phyloP scores from a whole-genome alignment of 2,797 vertebrate species.

The Numenius phaeopus region DNA sequence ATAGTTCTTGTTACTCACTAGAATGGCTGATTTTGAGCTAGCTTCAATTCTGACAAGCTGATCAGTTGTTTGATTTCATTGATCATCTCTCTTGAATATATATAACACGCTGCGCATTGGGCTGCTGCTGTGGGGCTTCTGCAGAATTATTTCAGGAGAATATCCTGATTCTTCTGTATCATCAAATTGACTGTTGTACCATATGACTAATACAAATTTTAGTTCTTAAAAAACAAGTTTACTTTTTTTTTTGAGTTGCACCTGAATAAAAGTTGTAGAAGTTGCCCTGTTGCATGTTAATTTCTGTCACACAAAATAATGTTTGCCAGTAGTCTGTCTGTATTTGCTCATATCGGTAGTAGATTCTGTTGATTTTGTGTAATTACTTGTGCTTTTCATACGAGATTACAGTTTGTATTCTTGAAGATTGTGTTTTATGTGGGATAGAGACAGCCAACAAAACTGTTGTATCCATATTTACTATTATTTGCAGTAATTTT shows the following conservation, averaged over 20 bases:
- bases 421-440: background rate
- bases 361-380: background rate
- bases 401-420: background rate
- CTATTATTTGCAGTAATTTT: background rate
- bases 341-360: background rate
- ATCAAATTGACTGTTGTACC: background rate
- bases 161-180: background rate
- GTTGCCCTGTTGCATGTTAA: background rate
- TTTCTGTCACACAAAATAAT: background rate
- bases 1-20: background rate
- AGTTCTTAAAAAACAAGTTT: background rate
- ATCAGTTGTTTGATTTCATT: background rate
- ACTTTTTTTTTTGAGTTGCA: background rate
- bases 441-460: background rate
- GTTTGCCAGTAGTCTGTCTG: background rate
- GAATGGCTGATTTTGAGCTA: background rate
- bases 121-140: background rate
- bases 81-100: background rate
- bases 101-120: accelerated
- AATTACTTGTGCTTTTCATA: background rate
- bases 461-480: background rate
- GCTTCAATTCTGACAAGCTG: background rate
- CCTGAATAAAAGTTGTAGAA: background rate
- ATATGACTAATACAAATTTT: background rate
- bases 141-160: background rate